Conservation (phyloP, 2,888 invertebrate genomes). For the Leptura quadrifasciata region DNA sequence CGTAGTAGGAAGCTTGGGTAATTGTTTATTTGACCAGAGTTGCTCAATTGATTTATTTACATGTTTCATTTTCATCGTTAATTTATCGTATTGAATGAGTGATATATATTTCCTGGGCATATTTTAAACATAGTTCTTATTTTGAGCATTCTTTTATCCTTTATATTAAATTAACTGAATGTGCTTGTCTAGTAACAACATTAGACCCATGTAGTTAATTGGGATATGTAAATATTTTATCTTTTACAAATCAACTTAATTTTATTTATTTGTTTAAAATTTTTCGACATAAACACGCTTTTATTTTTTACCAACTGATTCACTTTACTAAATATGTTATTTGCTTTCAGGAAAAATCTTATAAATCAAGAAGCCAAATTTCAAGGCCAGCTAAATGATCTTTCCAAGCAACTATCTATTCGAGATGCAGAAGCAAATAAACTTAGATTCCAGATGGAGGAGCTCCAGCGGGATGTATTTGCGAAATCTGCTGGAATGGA, state of each 20-base stretch:
- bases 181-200: too few relatives aligned
- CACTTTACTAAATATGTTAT: not conserved
- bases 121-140: too few relatives aligned
- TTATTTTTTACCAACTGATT: not conserved
- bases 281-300: not conserved
- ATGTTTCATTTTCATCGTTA: too few relatives aligned
- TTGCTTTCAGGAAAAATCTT: conserved; percentile 77
- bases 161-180: too few relatives aligned
- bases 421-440: conserved; percentile 77
- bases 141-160: too few relatives aligned
- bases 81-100: too few relatives aligned
- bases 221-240: too few relatives aligned
- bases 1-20: too few relatives aligned
- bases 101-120: too few relatives aligned
- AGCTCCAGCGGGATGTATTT: conserved; percentile 78
- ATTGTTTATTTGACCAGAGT: too few relatives aligned
- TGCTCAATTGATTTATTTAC: too few relatives aligned
- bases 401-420: conserved; percentile 77
- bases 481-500: conserved; percentile 79
- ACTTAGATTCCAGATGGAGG: conserved; percentile 77
- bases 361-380: conserved; percentile 79
- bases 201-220: too few relatives aligned
- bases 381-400: conserved; percentile 77
- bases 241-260: not conserved
- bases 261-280: not conserved